Base-by-base conservation (phyloP, 2,888 invertebrate species). In the Dryobota labecula region DNA sequence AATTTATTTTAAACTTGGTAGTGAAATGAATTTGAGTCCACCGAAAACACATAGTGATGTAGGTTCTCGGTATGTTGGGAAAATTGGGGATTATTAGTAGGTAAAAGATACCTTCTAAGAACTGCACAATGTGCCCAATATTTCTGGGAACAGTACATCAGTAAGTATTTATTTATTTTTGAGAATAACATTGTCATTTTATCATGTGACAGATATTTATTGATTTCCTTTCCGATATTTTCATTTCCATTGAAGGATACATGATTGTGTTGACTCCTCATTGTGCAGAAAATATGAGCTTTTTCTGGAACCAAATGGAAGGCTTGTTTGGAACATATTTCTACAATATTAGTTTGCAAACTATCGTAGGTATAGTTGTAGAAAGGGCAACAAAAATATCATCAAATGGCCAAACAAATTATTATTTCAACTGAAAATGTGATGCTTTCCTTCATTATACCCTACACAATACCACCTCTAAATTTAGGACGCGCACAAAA, bases 401-500 rank as follows among this genome's bases (percentile, higher is more conserved):
- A 41, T 33, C 1, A 24, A 57, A 58, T 30, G 2, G 11, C 33
- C 15, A 18, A 68, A 51, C 11, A 56, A 30, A 49, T 27, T 9
- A 24, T 76, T 56, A 45, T 8, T 5, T 36, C 3, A 47, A 18
- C 33, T 24, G 27, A 36, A 36, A 49, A 43, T 41, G 0, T 15
- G 20, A 30, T 27, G 2, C 0, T 41, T 53, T 33, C 24, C 13
- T 13, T 27, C 11, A 68, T 45, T 38, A 11, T 41, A 62, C 13
- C 2, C 3, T 0, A 41, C 15, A 73, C 38, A 73, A 78, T n/a
- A 70, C 6, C 45, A 56, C 56, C 61, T 69, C 63, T 30, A 70
- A 65, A 80, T 82, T 62, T 78, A 73, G 83, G 65, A 65, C 82
- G 64, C 49, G 5, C 20, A 79, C 69, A 81, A 77, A 81, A 84